Percentiles rank a stretch among this genome's conserved stretches.
phyloP scores from a whole-genome alignment of 2,888 invertebrate species.

The Synergus gifuensis region DNA sequence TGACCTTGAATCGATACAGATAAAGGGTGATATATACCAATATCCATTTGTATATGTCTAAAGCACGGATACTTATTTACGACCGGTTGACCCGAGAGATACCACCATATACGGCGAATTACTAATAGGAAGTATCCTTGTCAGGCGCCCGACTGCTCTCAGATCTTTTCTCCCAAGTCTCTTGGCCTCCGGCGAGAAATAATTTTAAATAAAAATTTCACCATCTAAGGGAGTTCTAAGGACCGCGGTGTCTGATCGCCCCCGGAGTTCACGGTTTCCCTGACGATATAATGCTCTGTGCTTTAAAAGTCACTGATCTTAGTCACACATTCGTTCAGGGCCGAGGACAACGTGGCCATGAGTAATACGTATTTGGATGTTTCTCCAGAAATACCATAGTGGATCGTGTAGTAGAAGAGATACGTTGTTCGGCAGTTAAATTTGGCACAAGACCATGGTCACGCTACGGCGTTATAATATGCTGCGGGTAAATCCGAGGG shows the following conservation, averaged over 20 bases:
- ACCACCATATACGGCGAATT: constrained; percentile 65
- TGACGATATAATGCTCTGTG: constrained; percentile 45
- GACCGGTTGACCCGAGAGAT: constrained; percentile 60
- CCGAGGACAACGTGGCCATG: constrained; percentile 55
- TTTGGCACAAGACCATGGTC: constrained; percentile 33
- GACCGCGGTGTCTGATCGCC: constrained; percentile 55
- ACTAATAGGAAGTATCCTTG: constrained; percentile 70
- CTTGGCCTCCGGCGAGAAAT: constrained; percentile 65
- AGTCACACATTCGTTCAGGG: constrained; percentile 50
- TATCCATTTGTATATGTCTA: constrained; percentile 20
- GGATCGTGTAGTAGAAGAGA: not conserved
- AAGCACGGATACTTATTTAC: constrained; percentile 53
- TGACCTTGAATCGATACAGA: constrained; percentile 59
- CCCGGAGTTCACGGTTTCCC: constrained; percentile 53
- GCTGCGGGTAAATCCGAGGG: not conserved
- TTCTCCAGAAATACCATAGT: constrained; percentile 26
- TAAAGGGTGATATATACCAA: constrained; percentile 42
- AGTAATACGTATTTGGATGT: constrained; percentile 46
- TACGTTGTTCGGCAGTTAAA: constrained; percentile 16
- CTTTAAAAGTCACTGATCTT: constrained; percentile 49
- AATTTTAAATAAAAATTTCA: constrained; percentile 67
- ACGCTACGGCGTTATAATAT: not conserved
- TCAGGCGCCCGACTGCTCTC: constrained; percentile 60
- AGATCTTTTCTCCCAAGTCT: constrained; percentile 26
- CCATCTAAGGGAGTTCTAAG: constrained; percentile 73